These are phyloP conservation scores for Lates japonicus DNA, from an alignment of 2,797 vertebrate species.

Conservation along the genomic window DNA sequence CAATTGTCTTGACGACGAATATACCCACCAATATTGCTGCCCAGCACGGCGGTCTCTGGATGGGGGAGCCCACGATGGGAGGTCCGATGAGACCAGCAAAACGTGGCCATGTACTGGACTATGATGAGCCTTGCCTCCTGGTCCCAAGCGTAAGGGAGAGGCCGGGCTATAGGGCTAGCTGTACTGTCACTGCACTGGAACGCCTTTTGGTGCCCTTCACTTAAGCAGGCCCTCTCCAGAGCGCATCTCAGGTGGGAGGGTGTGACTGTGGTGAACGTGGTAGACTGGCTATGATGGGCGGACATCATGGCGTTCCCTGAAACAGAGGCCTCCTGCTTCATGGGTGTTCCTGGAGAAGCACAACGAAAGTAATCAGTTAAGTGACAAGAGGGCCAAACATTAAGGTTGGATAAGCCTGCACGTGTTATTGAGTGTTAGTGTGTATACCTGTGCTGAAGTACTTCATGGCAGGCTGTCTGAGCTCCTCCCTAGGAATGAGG, in stretches of 20 bases:
- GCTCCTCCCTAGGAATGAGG: constrained; percentile 95
- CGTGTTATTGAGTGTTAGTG: not conserved
- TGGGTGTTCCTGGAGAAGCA: constrained; percentile 87
- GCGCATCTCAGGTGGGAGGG: constrained; percentile 90
- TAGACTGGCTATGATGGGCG: constrained; percentile 94
- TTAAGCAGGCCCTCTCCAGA: constrained; percentile 91
- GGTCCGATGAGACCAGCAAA: no score
- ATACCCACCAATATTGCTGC: constrained; percentile 88
- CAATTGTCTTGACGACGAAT: not conserved
- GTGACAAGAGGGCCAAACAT: not conserved
- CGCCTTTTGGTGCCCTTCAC: constrained; percentile 92
- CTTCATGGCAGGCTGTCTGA: constrained; percentile 90
- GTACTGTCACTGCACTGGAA: constrained; percentile 88
- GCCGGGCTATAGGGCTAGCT: constrained; percentile 90
- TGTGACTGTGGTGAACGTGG: constrained; percentile 89
- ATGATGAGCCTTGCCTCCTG: constrained; percentile 91
- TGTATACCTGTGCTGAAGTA: constrained; percentile 90
- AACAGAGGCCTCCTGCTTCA: constrained; percentile 91
- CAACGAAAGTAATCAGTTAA: not conserved
- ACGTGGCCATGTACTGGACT: constrained; percentile 93
- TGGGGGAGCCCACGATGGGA: constrained; percentile 92
- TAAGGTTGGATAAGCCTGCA: not conserved
- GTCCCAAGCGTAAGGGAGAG: constrained; percentile 91
- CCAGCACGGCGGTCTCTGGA: no score
- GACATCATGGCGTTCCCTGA: constrained; percentile 94